Evolutionary conservation across 1,140 invertebrate genomes (phyloP).

Genomic region (Diplogasteroides magnus): DNA sequence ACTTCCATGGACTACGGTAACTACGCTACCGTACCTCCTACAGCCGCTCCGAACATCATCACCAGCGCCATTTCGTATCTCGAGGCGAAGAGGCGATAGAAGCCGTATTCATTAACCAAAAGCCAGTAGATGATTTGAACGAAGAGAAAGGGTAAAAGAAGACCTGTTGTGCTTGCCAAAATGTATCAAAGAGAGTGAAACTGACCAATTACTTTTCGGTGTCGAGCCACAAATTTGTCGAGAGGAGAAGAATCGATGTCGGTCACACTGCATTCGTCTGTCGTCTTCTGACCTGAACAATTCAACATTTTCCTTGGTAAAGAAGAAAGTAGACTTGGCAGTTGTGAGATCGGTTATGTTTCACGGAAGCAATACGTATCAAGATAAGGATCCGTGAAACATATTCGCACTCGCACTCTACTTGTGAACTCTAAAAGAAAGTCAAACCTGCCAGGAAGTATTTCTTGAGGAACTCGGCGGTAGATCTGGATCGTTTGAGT

Average conservation of each 20-base stretch:
- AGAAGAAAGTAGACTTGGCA: too few species aligned
- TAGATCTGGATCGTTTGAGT: too few species aligned
- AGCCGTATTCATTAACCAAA: background rate
- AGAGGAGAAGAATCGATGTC: background rate
- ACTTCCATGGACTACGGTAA: background rate
- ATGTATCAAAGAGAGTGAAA: background rate
- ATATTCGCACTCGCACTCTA: too few species aligned
- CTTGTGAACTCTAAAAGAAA: too few species aligned
- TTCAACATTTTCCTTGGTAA: background rate
- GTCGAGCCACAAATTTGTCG: background rate
- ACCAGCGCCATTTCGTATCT: background rate
- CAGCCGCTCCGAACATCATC: background rate
- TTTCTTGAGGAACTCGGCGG: background rate
- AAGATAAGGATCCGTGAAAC: too few species aligned
- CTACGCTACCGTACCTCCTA: background rate
- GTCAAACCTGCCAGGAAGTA: background rate
- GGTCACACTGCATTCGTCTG: background rate
- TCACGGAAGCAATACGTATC: too few species aligned
- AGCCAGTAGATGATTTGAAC: background rate
- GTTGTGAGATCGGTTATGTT: too few species aligned
- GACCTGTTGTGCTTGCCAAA: background rate
- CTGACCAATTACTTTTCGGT: background rate
- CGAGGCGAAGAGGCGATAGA: background rate
- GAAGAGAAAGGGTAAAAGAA: background rate
- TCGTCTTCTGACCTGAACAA: background rate